These are phyloP conservation scores for Antechinus stuartii DNA, from an alignment of 2,113 vertebrate species.

Conservation along the genomic window DNA sequence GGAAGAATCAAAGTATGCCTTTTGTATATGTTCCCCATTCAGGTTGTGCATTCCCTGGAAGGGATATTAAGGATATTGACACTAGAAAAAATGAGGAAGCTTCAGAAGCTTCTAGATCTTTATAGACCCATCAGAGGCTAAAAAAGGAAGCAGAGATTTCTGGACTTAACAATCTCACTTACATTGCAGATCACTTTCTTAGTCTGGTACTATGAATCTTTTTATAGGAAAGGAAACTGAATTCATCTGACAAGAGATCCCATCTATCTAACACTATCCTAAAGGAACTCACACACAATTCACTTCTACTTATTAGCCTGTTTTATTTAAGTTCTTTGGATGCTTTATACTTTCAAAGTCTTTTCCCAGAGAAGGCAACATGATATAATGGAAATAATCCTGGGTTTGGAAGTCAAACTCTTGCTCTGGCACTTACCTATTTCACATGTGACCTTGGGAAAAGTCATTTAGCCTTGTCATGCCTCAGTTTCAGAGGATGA, in stretches of 20 bases:
- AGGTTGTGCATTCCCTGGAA: background rate
- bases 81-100: background rate
- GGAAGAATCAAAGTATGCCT: background rate
- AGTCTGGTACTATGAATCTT: background rate
- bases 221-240: background rate
- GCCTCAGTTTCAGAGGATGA: background rate
- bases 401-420: background rate
- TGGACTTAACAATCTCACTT: background rate
- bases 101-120: background rate
- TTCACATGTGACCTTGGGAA: background rate
- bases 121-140: background rate
- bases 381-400: background rate
- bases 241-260: background rate
- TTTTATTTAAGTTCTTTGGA: background rate
- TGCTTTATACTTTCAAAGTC: background rate
- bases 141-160: background rate
- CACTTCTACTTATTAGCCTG: background rate
- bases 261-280: background rate
- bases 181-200: background rate
- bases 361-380: background rate
- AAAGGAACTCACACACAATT: background rate
- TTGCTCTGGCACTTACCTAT: background rate
- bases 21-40: background rate
- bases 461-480: background rate
- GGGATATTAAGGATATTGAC: background rate